Percentiles rank a stretch among this genome's conserved stretches.
phyloP scores from a whole-genome alignment of 2,888 invertebrate species.

The Coremacera marginata region DNA sequence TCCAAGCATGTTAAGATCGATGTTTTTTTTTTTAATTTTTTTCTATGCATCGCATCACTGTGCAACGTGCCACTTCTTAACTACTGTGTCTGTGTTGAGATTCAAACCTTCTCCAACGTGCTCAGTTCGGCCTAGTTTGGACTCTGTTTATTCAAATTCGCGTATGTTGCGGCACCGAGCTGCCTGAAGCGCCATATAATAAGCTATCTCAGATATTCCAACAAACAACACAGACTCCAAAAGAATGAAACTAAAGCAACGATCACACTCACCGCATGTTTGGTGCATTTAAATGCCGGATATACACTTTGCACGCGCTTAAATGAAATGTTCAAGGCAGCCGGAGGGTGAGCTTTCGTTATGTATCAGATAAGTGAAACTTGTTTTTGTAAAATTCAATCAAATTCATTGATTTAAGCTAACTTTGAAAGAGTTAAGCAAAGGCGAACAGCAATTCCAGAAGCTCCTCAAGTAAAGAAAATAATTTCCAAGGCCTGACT shows the following conservation, averaged over 20 bases:
- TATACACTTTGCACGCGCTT: slow-evolving; percentile 1
- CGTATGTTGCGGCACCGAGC: neutral
- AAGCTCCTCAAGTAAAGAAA: too few relatives aligned
- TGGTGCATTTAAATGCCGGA: slow-evolving; percentile 23
- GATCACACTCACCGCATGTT: neutral
- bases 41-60: too few relatives aligned
- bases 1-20: too few relatives aligned
- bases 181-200: slow-evolving; percentile 34
- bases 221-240: neutral
- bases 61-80: neutral
- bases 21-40: too few relatives aligned
- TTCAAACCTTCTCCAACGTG: neutral
- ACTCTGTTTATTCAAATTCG: slow-evolving; percentile 1
- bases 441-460: too few relatives aligned
- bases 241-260: neutral
- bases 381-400: too few relatives aligned
- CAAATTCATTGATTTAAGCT: too few relatives aligned
- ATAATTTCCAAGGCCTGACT: too few relatives aligned
- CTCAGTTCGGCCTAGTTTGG: neutral
- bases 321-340: neutral
- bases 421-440: too few relatives aligned
- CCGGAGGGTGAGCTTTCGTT: neutral
- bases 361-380: neutral
- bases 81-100: neutral
- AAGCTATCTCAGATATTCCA: slow-evolving; percentile 29